Conservation (phyloP, 2,888 invertebrate species). For the Eulithis prunata region DNA sequence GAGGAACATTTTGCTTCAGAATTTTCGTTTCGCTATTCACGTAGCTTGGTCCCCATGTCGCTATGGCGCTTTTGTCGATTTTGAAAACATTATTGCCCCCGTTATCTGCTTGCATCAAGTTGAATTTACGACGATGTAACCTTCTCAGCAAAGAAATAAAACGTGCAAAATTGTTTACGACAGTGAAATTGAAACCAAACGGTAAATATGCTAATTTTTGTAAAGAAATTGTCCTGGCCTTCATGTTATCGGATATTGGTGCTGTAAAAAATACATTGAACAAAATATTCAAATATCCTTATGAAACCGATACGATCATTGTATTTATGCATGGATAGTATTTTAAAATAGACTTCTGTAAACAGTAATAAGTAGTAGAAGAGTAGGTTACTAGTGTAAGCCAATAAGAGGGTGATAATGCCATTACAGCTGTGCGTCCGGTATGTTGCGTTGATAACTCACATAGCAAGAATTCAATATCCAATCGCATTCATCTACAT, state of each 20-base stretch:
- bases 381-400: slow-evolving; percentile 29
- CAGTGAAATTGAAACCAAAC: slow-evolving; percentile 43
- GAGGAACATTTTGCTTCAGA: slow-evolving; percentile 27
- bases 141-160: slow-evolving; percentile 56
- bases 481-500: slow-evolving; percentile 6
- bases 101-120: slow-evolving; percentile 50
- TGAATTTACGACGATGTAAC: slow-evolving; percentile 58
- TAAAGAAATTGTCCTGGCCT: neutral
- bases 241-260: neutral
- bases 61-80: slow-evolving; percentile 54
- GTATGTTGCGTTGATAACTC: neutral
- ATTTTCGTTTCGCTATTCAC: slow-evolving; percentile 18
- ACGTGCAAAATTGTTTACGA: slow-evolving; percentile 58
- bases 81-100: slow-evolving; percentile 59
- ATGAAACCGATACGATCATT: neutral
- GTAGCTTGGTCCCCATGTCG: slow-evolving; percentile 2
- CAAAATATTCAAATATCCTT: neutral
- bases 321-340: neutral
- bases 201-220: slow-evolving; percentile 13
- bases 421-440: slow-evolving; percentile 12
- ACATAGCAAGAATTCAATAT: neutral
- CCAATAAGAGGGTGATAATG: slow-evolving; percentile 40
- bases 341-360: slow-evolving; percentile 30
- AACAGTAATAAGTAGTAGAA: slow-evolving; percentile 23
- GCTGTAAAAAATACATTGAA: neutral